These are phyloP conservation scores for Pyrgus malvae DNA, from an alignment of 2,888 invertebrate species.

Conservation along the genomic window DNA sequence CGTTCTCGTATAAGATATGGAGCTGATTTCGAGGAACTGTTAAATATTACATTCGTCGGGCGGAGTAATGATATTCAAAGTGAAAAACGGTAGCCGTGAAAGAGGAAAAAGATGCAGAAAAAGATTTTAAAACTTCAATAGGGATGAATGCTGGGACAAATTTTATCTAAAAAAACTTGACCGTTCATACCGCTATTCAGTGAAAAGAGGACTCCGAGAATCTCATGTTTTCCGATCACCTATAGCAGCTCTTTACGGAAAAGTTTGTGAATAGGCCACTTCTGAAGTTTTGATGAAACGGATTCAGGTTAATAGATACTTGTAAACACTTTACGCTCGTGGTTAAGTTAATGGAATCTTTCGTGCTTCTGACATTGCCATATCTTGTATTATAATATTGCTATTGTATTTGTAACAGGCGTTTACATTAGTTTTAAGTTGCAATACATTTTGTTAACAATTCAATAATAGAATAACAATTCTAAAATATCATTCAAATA, in stretches of 20 bases:
- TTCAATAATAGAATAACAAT: no score
- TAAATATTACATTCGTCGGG: slow-evolving; percentile 23
- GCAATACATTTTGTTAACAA: no score
- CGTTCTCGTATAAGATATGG: slow-evolving; percentile 10
- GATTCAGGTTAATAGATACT: slow-evolving; percentile 23
- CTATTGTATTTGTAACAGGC: slow-evolving; percentile 1
- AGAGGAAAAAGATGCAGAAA: slow-evolving; percentile 17
- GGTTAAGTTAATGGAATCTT: slow-evolving; percentile 5
- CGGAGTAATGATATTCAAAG: slow-evolving; percentile 24
- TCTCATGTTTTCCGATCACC: slow-evolving; percentile 27
- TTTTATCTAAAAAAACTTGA: slow-evolving; percentile 26
- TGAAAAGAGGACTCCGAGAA: slow-evolving; percentile 22
- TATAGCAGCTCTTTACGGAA: slow-evolving; percentile 21
- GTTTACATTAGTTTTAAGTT: no score
- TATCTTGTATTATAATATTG: background rate
- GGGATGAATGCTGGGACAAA: slow-evolving; percentile 23
- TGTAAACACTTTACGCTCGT: slow-evolving; percentile 12
- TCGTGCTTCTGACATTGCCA: background rate
- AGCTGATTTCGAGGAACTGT: slow-evolving; percentile 22
- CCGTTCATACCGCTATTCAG: slow-evolving; percentile 25
- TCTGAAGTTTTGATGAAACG: slow-evolving; percentile 20
- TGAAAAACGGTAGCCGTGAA: slow-evolving; percentile 18
- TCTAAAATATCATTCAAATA: no score
- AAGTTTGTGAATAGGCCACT: slow-evolving; percentile 24
- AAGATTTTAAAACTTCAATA: slow-evolving; percentile 27